These are phyloP conservation scores for Tetranychus urticae DNA, from an alignment of 1,140 invertebrate species.

Conservation along the genomic window DNA sequence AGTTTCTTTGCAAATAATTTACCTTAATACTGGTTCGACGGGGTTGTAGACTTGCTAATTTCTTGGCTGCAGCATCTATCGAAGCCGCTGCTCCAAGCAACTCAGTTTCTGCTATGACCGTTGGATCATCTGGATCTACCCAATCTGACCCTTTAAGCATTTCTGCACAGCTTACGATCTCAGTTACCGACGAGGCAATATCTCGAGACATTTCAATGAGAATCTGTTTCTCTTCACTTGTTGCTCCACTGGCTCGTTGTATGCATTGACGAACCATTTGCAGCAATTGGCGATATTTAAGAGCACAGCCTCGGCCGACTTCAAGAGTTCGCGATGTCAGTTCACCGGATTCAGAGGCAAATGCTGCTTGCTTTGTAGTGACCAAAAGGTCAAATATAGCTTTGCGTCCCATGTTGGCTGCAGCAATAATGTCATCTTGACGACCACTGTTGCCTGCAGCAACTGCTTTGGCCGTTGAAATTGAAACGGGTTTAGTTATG, in stretches of 20 bases:
- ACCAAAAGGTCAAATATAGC: conserved; percentile 79
- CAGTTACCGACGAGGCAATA: conserved; percentile 70
- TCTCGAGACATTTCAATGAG: conserved; percentile 42
- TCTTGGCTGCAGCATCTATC: conserved; percentile 91
- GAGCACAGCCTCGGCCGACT: conserved; percentile 54
- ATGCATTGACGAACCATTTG: conserved; percentile 48
- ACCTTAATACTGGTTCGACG: conserved; percentile 25
- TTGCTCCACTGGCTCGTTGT: conserved; percentile 16
- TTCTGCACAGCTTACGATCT: conserved; percentile 68
- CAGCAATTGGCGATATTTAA: conserved; percentile 63
- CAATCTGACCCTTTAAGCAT: conserved; percentile 59
- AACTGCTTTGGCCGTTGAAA: conserved; percentile 82
- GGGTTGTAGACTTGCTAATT: conserved; percentile 69
- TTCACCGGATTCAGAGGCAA: conserved; percentile 58
- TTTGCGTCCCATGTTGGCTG: conserved; percentile 87
- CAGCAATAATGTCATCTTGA: conserved; percentile 86
- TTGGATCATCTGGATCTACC: conserved; percentile 89
- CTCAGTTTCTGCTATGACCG: conserved; percentile 93
- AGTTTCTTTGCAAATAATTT: neutral
- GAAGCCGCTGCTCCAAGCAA: conserved; percentile 86
- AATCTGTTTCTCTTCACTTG: conserved; percentile 31
- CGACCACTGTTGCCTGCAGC: conserved; percentile 76
- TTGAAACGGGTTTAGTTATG: conserved; percentile 75
- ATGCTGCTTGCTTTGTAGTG: conserved; percentile 61
- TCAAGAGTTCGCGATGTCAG: conserved; percentile 45